Base-by-base conservation (phyloP, 2,113 vertebrate species). In the Engystomops pustulosus region DNA sequence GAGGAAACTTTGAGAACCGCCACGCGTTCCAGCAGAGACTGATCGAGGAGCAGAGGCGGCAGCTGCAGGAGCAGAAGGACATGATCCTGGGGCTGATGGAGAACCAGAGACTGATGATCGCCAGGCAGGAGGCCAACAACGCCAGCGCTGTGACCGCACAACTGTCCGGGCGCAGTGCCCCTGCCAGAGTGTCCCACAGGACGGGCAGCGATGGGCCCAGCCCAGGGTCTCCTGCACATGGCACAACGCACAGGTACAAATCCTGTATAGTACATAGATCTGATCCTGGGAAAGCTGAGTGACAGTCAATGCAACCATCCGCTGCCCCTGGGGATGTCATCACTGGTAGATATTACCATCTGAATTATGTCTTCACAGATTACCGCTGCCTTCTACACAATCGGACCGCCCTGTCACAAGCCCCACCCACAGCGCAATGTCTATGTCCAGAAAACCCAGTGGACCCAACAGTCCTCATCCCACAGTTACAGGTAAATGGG, bases 41-140 rank as follows among this genome's bases (percentile, higher is more conserved):
- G 82, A 97, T 97, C 78, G 80, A 92, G 12, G 89, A 95, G 85
- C 97, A 98, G 86, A 95, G 88, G 84, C 92, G 89, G 86, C 95
- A 94, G 85, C 93, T 99, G 87, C 90, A 93, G 88, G 95, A 96
- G 86, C 96, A 98, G 89, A 91, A 94, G 83, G 91, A 95, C 81
- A 88, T 94, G 85, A 97, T 98, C 75, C 83, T 87, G 9, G 89
- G 85, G 38, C 92, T 98, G 83, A 94, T 91, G 87, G 88, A 93
- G 89, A 89, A 91, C 78, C 94, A 95, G 88, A 90, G 88, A 23
- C 82, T 93, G 77, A 88, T 87, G 47, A 91, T 89, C 80, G 84
- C 91, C 23, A 88, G 81, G 87, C 90, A 90, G 89, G 93, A 94
- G 55, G 82, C 85, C 30, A 82, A 91, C 80, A 89, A 60, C 81